Evolutionary conservation across 2,113 vertebrate genomes (phyloP).

Genomic region (Neolamprologus hecqui): DNA sequence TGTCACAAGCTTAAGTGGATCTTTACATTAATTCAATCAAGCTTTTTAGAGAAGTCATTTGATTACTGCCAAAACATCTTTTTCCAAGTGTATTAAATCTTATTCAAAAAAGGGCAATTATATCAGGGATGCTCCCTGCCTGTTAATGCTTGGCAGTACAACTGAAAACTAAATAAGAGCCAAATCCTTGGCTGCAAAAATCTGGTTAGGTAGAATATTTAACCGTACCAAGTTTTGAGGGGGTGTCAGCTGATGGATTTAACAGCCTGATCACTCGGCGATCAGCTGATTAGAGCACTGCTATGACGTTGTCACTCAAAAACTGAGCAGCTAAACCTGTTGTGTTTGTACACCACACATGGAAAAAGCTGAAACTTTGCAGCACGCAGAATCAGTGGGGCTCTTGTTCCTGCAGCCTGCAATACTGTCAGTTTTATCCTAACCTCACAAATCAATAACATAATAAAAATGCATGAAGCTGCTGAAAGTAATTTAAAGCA

Average conservation of each 20-base stretch:
- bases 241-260: background rate
- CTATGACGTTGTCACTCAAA: background rate
- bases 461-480: background rate
- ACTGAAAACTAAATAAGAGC: background rate
- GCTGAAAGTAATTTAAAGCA: background rate
- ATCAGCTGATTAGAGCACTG: background rate
- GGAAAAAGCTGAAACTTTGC: background rate
- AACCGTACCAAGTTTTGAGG: background rate
- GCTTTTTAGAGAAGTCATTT: background rate
- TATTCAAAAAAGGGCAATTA: background rate
- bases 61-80: background rate
- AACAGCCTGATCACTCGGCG: background rate
- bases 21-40: slow-evolving; percentile 43
- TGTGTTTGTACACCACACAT: background rate
- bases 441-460: background rate
- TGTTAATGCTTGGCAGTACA: background rate
- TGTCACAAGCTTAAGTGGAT: slow-evolving; percentile 58
- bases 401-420: background rate
- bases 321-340: background rate
- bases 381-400: background rate
- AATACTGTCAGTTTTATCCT: background rate
- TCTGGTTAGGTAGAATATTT: background rate
- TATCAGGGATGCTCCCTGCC: background rate
- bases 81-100: background rate
- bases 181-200: background rate